These are phyloP conservation scores for Phthorimaea operculella DNA, from an alignment of 1,140 invertebrate genomes.

Conservation along the genomic window DNA sequence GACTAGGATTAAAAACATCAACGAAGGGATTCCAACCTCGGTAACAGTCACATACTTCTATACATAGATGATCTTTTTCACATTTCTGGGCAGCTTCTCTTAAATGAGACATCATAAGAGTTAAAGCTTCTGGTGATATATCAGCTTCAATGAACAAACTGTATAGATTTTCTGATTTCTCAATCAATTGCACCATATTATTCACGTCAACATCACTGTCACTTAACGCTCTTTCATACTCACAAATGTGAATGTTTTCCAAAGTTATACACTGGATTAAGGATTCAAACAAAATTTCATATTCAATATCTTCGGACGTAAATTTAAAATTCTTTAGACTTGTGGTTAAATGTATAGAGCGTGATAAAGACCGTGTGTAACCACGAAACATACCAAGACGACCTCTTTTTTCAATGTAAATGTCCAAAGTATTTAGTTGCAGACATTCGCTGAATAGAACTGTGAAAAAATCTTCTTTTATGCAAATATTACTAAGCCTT, in stretches of 20 bases:
- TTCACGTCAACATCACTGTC: slow-evolving; percentile 7
- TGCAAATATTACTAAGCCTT: slow-evolving; percentile 18
- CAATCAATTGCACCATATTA: slow-evolving; percentile 15
- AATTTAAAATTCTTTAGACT: slow-evolving; percentile 20
- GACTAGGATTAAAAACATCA: slow-evolving; percentile 17
- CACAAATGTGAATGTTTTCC: slow-evolving; percentile 23
- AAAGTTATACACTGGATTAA: slow-evolving; percentile 15
- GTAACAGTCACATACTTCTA: slow-evolving; percentile 20
- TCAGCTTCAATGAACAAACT: slow-evolving; percentile 25
- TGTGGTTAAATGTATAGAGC: slow-evolving; percentile 14
- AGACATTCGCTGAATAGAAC: slow-evolving; percentile 16
- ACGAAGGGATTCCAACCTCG: slow-evolving; percentile 22
- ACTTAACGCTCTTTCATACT: slow-evolving; percentile 14
- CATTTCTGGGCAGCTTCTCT: slow-evolving; percentile 15
- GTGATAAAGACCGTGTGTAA: slow-evolving; percentile 12
- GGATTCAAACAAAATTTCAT: slow-evolving; percentile 15
- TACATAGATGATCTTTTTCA: slow-evolving; percentile 13
- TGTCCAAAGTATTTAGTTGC: slow-evolving; percentile 16
- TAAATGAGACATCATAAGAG: slow-evolving; percentile 17
- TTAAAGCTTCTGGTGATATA: slow-evolving; percentile 17
- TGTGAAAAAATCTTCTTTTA: slow-evolving; percentile 18
- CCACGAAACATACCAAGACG: slow-evolving; percentile 8
- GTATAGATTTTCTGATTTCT: slow-evolving; percentile 19
- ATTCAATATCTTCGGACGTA: slow-evolving; percentile 22
- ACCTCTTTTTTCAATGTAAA: slow-evolving; percentile 15